Percentiles rank a stretch among this genome's conserved stretches.
Conservation (phyloP, 2,113 vertebrate species). For the Geococcyx californianus region DNA sequence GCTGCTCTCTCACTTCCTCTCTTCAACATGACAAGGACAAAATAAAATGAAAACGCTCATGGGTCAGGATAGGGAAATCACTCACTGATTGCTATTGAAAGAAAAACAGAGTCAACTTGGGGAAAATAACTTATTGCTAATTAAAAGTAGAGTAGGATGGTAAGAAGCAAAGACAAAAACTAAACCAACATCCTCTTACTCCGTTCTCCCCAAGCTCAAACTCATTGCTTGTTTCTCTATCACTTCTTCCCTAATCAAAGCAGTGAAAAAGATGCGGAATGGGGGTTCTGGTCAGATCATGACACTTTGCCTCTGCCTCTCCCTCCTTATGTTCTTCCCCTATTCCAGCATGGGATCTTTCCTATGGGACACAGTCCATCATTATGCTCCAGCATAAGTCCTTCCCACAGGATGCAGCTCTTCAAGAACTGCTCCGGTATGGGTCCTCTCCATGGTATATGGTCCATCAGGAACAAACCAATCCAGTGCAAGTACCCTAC, state of each 20-base stretch:
- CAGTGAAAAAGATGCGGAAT: neutral
- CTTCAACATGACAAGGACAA: neutral
- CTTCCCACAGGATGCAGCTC: neutral
- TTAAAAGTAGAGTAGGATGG: neutral
- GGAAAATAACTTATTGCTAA: neutral
- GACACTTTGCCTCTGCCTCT: accelerated
- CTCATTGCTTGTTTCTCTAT: neutral
- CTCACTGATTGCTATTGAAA: neutral
- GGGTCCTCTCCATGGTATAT: accelerated
- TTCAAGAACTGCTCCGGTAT: neutral
- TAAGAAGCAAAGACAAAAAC: neutral
- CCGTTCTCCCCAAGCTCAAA: neutral
- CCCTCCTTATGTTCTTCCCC: no score
- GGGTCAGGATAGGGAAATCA: neutral
- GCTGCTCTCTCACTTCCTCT: neutral
- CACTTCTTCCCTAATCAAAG: accelerated
- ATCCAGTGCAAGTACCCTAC: accelerated
- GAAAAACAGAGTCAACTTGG: neutral
- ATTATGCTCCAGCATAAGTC: neutral
- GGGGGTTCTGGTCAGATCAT: neutral
- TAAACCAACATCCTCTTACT: neutral
- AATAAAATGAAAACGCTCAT: neutral
- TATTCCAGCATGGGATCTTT: neutral
- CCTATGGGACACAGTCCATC: neutral
- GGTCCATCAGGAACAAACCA: neutral